These are phyloP conservation scores for Sphaerophoria taeniata DNA, from an alignment of 2,888 invertebrate genomes.

Conservation along the genomic window DNA sequence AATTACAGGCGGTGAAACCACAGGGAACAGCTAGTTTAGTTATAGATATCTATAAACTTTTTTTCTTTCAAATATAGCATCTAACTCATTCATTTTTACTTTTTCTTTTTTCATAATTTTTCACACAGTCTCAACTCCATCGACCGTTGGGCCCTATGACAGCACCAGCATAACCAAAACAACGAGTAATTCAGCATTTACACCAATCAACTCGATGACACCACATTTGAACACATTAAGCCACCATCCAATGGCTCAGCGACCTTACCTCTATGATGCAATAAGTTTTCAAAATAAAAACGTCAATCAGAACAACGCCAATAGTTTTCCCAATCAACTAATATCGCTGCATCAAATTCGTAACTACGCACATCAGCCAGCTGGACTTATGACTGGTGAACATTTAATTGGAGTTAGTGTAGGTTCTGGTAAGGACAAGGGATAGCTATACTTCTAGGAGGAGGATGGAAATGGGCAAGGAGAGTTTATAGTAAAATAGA, in stretches of 20 bases:
- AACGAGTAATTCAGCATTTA: conserved; percentile 94
- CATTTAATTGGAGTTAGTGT: conserved; percentile 85
- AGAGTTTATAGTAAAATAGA: conserved; percentile 30
- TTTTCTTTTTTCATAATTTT: conserved; percentile 15
- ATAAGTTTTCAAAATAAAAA: conserved; percentile 93
- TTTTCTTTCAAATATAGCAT: background rate
- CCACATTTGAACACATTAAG: conserved; percentile 89
- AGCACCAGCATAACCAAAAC: conserved; percentile 84
- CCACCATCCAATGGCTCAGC: conserved; percentile 88
- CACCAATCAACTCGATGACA: conserved; percentile 93
- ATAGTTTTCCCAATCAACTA: conserved; percentile 94
- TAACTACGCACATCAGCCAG: conserved; percentile 96
- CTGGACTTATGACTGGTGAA: conserved; percentile 88
- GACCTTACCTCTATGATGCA: conserved; percentile 96
- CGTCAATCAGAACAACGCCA: conserved; percentile 85
- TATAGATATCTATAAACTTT: no score
- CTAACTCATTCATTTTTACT: background rate
- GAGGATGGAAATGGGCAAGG: conserved; percentile 9
- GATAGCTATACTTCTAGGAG: conserved; percentile 82
- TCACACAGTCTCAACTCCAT: conserved; percentile 79
- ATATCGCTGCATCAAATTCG: conserved; percentile 98
- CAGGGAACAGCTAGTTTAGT: no score
- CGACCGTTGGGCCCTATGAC: conserved; percentile 83
- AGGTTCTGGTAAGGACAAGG: conserved; percentile 82
- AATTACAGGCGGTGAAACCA: no score